Conservation (phyloP, 2,797 vertebrate species). For the Zenarchopterus dispar region DNA sequence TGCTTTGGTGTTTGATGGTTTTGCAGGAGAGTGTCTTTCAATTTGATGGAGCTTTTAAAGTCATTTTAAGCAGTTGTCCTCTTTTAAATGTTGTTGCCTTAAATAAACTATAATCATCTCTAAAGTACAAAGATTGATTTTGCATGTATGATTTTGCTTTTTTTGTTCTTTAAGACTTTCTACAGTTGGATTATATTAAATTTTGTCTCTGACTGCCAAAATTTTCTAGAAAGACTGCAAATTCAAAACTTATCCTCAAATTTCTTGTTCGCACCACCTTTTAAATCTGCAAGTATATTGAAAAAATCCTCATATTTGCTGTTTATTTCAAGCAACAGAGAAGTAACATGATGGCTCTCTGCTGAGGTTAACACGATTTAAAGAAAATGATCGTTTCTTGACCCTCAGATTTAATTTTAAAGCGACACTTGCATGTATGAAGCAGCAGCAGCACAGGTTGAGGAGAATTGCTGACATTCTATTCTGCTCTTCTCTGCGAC, state of each 20-base stretch:
- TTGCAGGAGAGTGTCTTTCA: conserved; percentile 27
- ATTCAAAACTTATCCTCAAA: too few relatives aligned
- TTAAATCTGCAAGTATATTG: not conserved
- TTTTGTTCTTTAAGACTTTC: too few relatives aligned
- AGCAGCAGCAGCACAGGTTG: conserved; percentile 57
- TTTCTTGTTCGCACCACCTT: too few relatives aligned
- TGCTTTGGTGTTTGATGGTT: conserved; percentile 34
- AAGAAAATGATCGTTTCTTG: conserved; percentile 47
- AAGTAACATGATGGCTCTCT: conserved; percentile 42
- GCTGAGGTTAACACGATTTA: conserved; percentile 35
- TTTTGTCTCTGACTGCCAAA: not conserved
- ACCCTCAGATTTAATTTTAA: conserved; percentile 38
- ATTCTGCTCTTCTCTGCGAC: conserved; percentile 47
- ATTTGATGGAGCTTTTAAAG: conserved; percentile 30
- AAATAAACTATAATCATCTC: not conserved
- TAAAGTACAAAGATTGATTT: too few relatives aligned
- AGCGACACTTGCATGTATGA: conserved; percentile 58
- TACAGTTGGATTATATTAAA: too few relatives aligned
- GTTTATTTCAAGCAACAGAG: conserved; percentile 24
- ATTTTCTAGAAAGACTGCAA: not conserved
- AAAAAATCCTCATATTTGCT: not conserved
- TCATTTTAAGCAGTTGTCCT: conserved; percentile 18
- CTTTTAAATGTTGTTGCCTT: conserved; percentile 12
- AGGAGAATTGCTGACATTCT: conserved; percentile 61
- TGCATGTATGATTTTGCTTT: too few relatives aligned